phyloP scores from a whole-genome alignment of 2,888 invertebrate species.

The Hypolimnas misippus region DNA sequence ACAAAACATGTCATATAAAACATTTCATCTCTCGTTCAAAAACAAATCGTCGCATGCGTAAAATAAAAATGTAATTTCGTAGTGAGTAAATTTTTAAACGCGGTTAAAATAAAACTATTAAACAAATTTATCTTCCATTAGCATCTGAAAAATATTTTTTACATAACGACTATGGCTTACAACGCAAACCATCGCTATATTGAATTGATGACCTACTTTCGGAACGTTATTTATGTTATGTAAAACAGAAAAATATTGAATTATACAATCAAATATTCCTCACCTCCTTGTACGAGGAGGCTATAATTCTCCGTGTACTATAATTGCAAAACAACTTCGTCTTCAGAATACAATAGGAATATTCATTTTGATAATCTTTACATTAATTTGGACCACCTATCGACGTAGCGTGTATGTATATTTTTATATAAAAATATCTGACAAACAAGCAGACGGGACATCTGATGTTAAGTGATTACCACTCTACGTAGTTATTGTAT shows the following conservation, averaged over 20 bases:
- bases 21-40: background rate
- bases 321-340: background rate
- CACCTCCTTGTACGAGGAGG: background rate
- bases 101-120: conserved; percentile 10
- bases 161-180: conserved; percentile 6
- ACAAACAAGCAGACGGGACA: too few species aligned
- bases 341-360: background rate
- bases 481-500: too few species aligned
- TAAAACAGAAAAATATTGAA: conserved; percentile 1
- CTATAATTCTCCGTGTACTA: too few species aligned
- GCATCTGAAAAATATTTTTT: conserved; percentile 17
- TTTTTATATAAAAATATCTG: too few species aligned
- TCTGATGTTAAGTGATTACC: too few species aligned
- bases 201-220: conserved; percentile 22
- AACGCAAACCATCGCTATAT: conserved; percentile 14
- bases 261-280: background rate
- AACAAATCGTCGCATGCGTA: background rate
- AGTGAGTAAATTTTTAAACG: conserved; percentile 3
- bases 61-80: background rate
- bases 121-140: conserved; percentile 17
- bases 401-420: too few species aligned
- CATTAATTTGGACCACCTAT: too few species aligned
- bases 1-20: too few species aligned
- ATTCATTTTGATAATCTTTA: too few species aligned
- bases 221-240: conserved; percentile 17